Evolutionary conservation across 2,797 vertebrate species (phyloP), one percentile per base, ranked within the genome.

Genomic region (Tinamus major): DNA sequence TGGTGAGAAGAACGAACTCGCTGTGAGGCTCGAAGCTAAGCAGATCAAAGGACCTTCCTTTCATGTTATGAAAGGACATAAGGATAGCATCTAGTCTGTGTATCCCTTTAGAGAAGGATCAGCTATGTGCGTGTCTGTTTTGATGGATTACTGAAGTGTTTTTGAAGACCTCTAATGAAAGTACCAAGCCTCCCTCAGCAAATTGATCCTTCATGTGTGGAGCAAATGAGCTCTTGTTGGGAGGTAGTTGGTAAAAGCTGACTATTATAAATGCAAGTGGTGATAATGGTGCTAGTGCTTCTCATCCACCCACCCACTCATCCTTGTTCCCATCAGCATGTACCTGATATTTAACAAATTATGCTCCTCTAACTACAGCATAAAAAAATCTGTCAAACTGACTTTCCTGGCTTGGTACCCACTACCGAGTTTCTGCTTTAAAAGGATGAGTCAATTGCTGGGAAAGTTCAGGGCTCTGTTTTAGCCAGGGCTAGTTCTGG

Each of bases 291-390:
- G 29, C 51, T 18, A 59, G 29, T 20, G 16, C 33, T 11, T 49
- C 7, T 80, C 53, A 37, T 55, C 37, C 58, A 27, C 85, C 56
- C 58, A 39, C 41, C 68, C 27, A 23, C 76, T 65, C 29, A 16
- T 56, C 62, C 14, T 39, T 68, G 27, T 87, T 86, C 37, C 42
- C 23, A 69, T 31, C 55, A 67, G 37, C 8, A 6, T 44, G 37
- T 68, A 65, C 20, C 49, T 63, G 79, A 76, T 92, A 53, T 86
- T 93, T 93, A 49, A 62, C 14, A 83, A 72, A 93, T 92, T 94
- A 79, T 76, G 58, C 39, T 86, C 27, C 62, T 96, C 94, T 90
- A 95, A 91, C 89, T 93, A 92, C n/a, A 93, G n/a, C 67, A 35
- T 68, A 48, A 49, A 49, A 46, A 95, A 84, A 68, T 56, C 81